Evolutionary conservation across 2,888 invertebrate species (phyloP).

Genomic region (Harpagoxenus sublaevis): DNA sequence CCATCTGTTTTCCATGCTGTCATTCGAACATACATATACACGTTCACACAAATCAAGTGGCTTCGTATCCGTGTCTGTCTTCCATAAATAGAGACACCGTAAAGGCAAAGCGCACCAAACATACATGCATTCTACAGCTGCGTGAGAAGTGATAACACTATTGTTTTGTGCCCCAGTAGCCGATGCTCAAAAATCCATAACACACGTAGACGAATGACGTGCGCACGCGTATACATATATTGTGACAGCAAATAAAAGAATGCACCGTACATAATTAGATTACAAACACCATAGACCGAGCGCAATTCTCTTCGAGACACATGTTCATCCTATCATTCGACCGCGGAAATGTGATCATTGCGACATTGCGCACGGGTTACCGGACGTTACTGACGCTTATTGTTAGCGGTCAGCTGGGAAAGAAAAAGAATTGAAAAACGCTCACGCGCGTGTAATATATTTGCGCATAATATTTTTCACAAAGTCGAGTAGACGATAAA

Average conservation of each 20-base stretch:
- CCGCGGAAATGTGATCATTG: slow-evolving; percentile 27
- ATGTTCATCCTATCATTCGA: slow-evolving; percentile 14
- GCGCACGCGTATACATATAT: slow-evolving; percentile 1
- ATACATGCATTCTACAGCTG: slow-evolving; percentile 70
- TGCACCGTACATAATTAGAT: slow-evolving; percentile 31
- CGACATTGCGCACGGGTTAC: neutral
- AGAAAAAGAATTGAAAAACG: neutral
- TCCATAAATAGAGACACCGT: slow-evolving; percentile 59
- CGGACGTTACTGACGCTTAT: slow-evolving; percentile 14
- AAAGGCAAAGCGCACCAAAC: slow-evolving; percentile 50
- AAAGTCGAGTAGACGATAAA: neutral
- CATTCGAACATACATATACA: slow-evolving; percentile 13
- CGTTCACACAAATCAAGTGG: neutral
- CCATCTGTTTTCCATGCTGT: slow-evolving; percentile 11
- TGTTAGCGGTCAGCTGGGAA: no score
- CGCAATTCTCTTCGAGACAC: slow-evolving; percentile 9
- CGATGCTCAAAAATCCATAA: slow-evolving; percentile 86
- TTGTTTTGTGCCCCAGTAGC: slow-evolving; percentile 65
- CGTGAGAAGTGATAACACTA: slow-evolving; percentile 62
- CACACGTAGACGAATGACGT: slow-evolving; percentile 76
- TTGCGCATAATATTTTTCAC: neutral
- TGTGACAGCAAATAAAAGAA: slow-evolving; percentile 17
- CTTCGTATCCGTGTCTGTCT: slow-evolving; percentile 22
- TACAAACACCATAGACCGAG: slow-evolving; percentile 23
- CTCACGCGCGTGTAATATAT: neutral